A percentile compares a stretch with the other conserved stretches of the same genome.
Evolutionary conservation across 2,113 vertebrate genomes (phyloP).

Genomic region (Anoura caudifer): DNA sequence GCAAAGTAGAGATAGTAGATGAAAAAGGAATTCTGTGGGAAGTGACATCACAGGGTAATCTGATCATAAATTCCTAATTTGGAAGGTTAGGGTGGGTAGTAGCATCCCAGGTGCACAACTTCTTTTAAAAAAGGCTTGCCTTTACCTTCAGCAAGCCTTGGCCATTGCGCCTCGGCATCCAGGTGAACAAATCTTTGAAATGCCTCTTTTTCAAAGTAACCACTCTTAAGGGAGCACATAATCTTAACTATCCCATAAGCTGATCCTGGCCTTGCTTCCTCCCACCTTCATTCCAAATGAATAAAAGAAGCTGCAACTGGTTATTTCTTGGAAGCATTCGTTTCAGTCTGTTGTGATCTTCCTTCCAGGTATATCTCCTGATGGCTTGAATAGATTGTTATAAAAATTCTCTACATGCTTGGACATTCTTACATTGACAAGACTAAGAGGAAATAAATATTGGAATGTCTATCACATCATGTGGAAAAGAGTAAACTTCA

Average conservation of each 20-base stretch:
- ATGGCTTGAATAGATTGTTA: neutral
- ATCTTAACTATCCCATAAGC: neutral
- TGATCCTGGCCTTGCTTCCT: neutral
- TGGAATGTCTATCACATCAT: neutral
- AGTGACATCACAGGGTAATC: neutral
- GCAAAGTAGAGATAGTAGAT: neutral
- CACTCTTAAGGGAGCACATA: no score
- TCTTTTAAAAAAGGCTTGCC: neutral
- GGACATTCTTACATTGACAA: neutral
- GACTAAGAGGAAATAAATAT: neutral
- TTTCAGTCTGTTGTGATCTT: neutral
- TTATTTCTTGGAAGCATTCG: neutral
- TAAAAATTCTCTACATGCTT: neutral
- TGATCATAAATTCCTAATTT: neutral
- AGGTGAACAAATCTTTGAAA: neutral
- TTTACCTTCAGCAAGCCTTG: neutral
- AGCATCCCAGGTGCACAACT: neutral
- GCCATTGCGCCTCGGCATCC: no score
- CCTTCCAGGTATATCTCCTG: neutral
- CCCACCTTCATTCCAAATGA: neutral
- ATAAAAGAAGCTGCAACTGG: neutral
- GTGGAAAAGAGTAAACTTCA: neutral
- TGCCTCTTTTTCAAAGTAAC: neutral
- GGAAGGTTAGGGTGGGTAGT: neutral
- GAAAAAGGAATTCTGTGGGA: no score